Base-by-base conservation (phyloP, 2,888 invertebrate genomes). In the Ariolimax columbianus region DNA sequence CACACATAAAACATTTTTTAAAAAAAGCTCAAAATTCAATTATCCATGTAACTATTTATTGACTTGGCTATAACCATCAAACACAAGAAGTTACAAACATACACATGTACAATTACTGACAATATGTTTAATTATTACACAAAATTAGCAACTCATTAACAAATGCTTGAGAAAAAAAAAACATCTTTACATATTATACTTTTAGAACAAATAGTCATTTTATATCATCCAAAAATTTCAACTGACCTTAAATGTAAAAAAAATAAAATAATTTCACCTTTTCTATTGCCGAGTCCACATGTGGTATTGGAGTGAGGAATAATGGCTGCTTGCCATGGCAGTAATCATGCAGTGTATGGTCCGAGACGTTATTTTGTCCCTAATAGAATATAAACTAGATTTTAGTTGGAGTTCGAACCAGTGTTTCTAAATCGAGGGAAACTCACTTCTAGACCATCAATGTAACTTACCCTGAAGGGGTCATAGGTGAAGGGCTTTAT, bases 1-100 rank as follows among this genome's bases (percentile, higher is more conserved):
- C 3, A 17, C 55, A 55, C 55, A 55, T 55, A 19, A 55, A 19
- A 55, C 3, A 11, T 6, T 55, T 17, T 55, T 7, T 36, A 36
- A 9, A 36, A 11, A 70, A 36, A 70, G 30, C 70, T 6, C 11
- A 11, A 26, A 11, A 63, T 6, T 26, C 26, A 26, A 26, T 19
- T 68, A 38, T 78, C 70, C 68, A 77, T 70, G 77, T 51, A 84
- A 55, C 84, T 84, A 84, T 84, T 84, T 81, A 84, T 81, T 81
- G 80, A 84, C 79, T n/a, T 84, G 79, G 81, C 84, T 84, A 80
- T 75, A 84, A 80, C 79, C 80, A 80, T 17, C 80, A 80, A 84
- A 75, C 43, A 80, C 80, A 84, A 73, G 75, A 81, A 68, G 72
- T 79, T 84, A 84, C 84, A 84, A 72, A 79, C 80, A 84, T 59